Conservation (phyloP, 2,888 invertebrate genomes). For the Aplocera efformata region DNA sequence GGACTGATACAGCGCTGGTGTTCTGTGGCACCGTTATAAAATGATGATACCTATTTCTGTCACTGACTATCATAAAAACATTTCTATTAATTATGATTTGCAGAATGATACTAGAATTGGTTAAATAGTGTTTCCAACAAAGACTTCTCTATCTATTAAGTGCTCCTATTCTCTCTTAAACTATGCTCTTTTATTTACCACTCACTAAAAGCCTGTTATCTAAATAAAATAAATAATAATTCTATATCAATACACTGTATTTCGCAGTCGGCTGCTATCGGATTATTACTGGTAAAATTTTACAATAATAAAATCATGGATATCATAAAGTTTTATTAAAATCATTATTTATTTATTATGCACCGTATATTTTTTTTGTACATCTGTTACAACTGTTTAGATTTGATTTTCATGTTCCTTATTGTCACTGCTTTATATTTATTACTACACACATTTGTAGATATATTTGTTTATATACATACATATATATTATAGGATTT, state of each 20-base stretch:
- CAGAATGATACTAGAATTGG: too few species aligned
- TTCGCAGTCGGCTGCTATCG: slow-evolving; percentile 87
- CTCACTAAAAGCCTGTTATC: slow-evolving; percentile 27
- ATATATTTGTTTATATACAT: not conserved
- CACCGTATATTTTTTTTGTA: slow-evolving; percentile 3
- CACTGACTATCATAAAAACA: too few species aligned
- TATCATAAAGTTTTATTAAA: slow-evolving; percentile 27
- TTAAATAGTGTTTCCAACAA: slow-evolving; percentile 16
- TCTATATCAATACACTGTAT: slow-evolving; percentile 61
- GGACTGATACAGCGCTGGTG: too few species aligned
- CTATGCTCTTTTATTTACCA: slow-evolving; percentile 17
- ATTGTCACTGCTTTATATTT: slow-evolving; percentile 9
- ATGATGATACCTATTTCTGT: too few species aligned
- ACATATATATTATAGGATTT: too few species aligned
- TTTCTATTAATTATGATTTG: too few species aligned
- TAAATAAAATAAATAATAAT: slow-evolving; percentile 53
- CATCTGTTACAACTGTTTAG: slow-evolving; percentile 14
- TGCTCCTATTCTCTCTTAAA: slow-evolving; percentile 9
- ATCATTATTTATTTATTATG: slow-evolving; percentile 4
- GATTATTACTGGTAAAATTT: slow-evolving; percentile 86
- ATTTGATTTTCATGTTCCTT: slow-evolving; percentile 6
- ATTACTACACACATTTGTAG: slow-evolving; percentile 1
- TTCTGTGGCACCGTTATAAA: too few species aligned
- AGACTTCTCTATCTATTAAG: slow-evolving; percentile 21
- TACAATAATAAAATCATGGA: slow-evolving; percentile 40